Evolutionary conservation across 2,113 vertebrate species (phyloP), one percentile per base, ranked within the genome.

Genomic region (Agapornis roseicollis): DNA sequence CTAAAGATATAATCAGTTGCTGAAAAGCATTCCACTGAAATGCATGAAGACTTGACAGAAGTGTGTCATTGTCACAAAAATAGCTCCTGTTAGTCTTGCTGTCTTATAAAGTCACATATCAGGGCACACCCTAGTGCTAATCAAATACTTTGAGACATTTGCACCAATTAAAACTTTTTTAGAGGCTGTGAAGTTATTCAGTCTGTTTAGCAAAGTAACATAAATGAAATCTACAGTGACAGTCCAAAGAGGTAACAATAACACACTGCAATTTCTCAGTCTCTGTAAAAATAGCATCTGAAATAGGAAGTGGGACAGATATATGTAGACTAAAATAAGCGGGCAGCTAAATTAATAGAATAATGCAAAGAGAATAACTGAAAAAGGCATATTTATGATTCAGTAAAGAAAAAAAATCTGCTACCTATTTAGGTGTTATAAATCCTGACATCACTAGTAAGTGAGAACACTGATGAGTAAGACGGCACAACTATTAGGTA

Each of bases 141-240:
- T 58, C 49, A 93, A 61, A 61, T 84, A 41, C 56, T 97, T 94
- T 76, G 96, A 92, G 56, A 81, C 24, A 81, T 17, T 92, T 93
- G 35, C 88, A 33, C 60, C 82, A 96, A 53, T 80, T 88, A 80
- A 83, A 91, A 94, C 73, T 53, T 90, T 90, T 89, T 88, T 44
- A 65, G 33, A 93, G 5, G 17, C 69, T 80, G 53, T 80, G 28
- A 89, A 90, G 71, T 89, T 44, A 79, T 50, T 85, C 65, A 61
- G 37, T 10, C 37, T 88, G 72, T 39, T 66, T 81, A 46, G 46
- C 53, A 66, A 56, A 91, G 52, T 49, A 86, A 78, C 17, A 49
- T 18, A 76, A 91, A 83, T 28, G 12, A 91, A 85, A 88, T 23
- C 4, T 8, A 20, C 19, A 68, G 66, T 46, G 42, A 35, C 33